phyloP scores from a whole-genome alignment of 2,888 invertebrate species.

The Agonopterix heracliana region DNA sequence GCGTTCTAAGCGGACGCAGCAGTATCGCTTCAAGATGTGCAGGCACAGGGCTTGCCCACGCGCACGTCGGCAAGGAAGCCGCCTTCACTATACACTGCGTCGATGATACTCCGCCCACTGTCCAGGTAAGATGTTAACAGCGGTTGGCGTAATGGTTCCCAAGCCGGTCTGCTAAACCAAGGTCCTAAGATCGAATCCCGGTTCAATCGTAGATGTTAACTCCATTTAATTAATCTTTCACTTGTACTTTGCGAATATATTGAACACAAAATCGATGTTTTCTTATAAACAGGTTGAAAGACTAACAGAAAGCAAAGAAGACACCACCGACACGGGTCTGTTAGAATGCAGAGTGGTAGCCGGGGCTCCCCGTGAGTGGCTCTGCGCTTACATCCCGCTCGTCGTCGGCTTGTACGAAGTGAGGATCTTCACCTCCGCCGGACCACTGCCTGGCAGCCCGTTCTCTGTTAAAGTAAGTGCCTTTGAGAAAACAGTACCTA shows the following conservation, averaged over 20 bases:
- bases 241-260: too few species aligned
- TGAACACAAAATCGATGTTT: too few species aligned
- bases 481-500: not conserved
- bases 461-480: constrained; percentile 82
- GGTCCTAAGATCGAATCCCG: too few species aligned
- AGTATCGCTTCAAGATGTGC: constrained; percentile 75
- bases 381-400: constrained; percentile 92
- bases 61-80: constrained; percentile 82
- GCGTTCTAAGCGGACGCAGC: constrained; percentile 54
- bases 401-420: constrained; percentile 96
- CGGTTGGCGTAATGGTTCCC: too few species aligned
- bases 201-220: too few species aligned
- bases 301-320: constrained; percentile 57
- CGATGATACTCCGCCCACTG: constrained; percentile 77
- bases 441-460: constrained; percentile 85
- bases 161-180: too few species aligned
- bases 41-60: constrained; percentile 81
- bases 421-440: constrained; percentile 81
- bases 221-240: too few species aligned
- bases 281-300: constrained; percentile 54
- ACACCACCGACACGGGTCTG: constrained; percentile 50
- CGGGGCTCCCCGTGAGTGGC: constrained; percentile 86
- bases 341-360: constrained; percentile 78
- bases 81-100: constrained; percentile 80
- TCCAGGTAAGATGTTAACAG: constrained; percentile 73